These are phyloP conservation scores for Proteles cristata DNA, from an alignment of 2,113 vertebrate genomes.

Conservation along the genomic window DNA sequence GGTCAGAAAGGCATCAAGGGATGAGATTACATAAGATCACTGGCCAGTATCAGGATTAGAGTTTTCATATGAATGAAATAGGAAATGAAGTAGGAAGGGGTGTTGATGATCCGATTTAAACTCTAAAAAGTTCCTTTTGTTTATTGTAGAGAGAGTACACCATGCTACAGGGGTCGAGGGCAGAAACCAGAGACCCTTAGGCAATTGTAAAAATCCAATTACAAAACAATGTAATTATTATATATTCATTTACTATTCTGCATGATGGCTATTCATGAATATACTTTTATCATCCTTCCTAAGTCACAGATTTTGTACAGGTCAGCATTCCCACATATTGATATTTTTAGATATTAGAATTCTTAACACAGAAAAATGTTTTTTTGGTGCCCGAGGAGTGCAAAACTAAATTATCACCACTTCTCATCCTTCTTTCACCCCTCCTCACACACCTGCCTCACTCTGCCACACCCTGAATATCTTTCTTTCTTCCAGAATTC, in stretches of 20 bases:
- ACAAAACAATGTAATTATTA: not conserved
- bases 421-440: not conserved
- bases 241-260: not conserved
- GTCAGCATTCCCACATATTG: not conserved
- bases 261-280: not conserved
- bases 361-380: not conserved
- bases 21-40: rapidly evolving
- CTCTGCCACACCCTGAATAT: rapidly evolving
- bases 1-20: not conserved
- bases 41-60: not conserved
- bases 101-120: not conserved
- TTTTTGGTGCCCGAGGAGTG: not conserved
- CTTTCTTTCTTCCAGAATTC: not conserved
- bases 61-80: not conserved
- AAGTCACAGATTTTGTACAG: not conserved
- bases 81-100: not conserved
- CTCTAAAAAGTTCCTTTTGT: not conserved
- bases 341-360: not conserved
- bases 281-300: not conserved
- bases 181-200: not conserved
- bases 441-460: not conserved
- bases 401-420: not conserved
- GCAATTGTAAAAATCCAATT: not conserved
- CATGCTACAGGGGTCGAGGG: not conserved
- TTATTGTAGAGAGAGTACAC: not conserved